Evolutionary conservation across 2,888 invertebrate genomes (phyloP).

Genomic region (Tipula vernalis): DNA sequence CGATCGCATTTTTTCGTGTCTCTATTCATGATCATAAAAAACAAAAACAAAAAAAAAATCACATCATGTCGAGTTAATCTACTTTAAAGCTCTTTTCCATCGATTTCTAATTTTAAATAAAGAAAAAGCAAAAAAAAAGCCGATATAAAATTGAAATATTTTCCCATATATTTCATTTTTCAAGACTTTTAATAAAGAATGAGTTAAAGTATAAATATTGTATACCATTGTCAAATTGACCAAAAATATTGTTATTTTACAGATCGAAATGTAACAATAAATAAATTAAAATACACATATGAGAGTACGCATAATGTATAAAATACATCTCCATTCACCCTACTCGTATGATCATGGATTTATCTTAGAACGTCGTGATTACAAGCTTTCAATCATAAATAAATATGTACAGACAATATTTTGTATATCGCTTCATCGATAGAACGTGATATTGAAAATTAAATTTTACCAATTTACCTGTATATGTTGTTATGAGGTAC

Average conservation of each 20-base stretch:
- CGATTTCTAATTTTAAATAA: not conserved
- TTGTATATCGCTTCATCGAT: not conserved
- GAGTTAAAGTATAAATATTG: not conserved
- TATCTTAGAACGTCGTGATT: not conserved
- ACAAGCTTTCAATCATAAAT: not conserved
- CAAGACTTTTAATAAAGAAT: not conserved
- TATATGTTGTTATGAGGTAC: not conserved
- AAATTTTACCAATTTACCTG: not conserved
- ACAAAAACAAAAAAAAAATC: not conserved
- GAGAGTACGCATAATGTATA: not conserved
- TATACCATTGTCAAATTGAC: not conserved
- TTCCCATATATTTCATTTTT: not conserved
- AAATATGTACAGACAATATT: not conserved
- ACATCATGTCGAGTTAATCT: not conserved
- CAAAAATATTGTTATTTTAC: not conserved
- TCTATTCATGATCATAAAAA: not conserved
- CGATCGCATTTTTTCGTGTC: not conserved
- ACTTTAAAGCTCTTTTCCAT: not conserved
- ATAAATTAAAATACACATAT: not conserved
- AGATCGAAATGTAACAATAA: not conserved
- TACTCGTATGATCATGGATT: not conserved
- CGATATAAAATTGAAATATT: not conserved
- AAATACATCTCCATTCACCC: not conserved
- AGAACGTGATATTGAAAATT: not conserved
- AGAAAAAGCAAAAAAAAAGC: not conserved